These are phyloP conservation scores for Erpetoichthys calabaricus DNA, from an alignment of 2,797 vertebrate species.

Conservation along the genomic window DNA sequence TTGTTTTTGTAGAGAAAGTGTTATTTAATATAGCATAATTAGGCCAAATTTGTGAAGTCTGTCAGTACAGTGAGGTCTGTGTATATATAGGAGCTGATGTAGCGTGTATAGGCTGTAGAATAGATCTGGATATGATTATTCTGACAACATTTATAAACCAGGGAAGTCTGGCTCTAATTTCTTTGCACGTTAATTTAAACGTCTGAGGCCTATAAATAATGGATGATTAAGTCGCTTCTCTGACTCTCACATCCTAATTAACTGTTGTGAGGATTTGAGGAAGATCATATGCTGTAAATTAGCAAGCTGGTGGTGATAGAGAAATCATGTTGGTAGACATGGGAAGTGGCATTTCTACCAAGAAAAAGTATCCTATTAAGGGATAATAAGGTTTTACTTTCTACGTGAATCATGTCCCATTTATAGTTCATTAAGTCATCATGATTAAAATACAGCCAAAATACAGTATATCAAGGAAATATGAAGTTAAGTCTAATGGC, in stretches of 20 bases:
- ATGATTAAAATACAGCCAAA: too few relatives aligned
- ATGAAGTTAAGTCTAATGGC: too few relatives aligned
- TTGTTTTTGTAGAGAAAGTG: too few relatives aligned
- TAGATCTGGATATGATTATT: constrained; percentile 46
- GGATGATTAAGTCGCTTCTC: constrained; percentile 35
- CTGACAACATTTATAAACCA: constrained; percentile 44
- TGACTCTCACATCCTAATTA: constrained; percentile 26
- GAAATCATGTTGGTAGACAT: constrained; percentile 22
- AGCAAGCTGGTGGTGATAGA: constrained; percentile 24
- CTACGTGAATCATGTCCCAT: too few relatives aligned
- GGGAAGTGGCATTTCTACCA: constrained; percentile 10
- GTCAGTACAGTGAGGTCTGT: too few relatives aligned
- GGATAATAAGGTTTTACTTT: too few relatives aligned
- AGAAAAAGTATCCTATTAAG: background rate
- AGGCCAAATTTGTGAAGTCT: too few relatives aligned
- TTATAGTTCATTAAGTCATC: too few relatives aligned
- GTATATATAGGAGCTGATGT: too few relatives aligned
- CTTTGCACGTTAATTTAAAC: constrained; percentile 43
- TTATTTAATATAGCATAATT: too few relatives aligned
- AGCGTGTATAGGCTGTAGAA: constrained; percentile 21
- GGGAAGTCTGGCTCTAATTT: constrained; percentile 37
- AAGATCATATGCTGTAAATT: constrained; percentile 43
- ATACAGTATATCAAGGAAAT: too few relatives aligned
- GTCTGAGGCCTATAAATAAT: constrained; percentile 40
- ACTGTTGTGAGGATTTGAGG: constrained; percentile 19